Conservation (phyloP, 2,113 vertebrate genomes). For the Penelope pileata region DNA sequence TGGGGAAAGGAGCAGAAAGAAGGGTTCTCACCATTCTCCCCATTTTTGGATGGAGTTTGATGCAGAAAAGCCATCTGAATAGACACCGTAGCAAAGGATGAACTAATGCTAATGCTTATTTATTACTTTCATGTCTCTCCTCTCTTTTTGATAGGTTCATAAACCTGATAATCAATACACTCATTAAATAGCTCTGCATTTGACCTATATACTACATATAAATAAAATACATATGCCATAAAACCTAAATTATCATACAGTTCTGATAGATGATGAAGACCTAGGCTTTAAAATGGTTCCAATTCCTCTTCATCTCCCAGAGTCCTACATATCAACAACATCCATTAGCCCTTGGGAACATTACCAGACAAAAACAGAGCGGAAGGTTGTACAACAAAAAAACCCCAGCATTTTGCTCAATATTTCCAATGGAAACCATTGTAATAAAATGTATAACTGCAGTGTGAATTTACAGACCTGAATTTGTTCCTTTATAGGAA, state of each 20-base stretch:
- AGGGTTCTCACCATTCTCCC: neutral
- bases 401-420: neutral
- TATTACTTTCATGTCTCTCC: neutral
- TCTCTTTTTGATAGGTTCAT: neutral
- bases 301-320: neutral
- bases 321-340: neutral
- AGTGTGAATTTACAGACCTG: slow-evolving; percentile 3
- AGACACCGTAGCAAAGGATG: neutral
- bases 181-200: neutral
- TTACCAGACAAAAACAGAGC: neutral
- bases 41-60: neutral
- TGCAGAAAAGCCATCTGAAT: neutral
- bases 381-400: slow-evolving; percentile 7
- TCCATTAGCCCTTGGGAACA: neutral
- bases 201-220: neutral
- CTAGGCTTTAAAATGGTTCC: neutral
- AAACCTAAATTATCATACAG: neutral
- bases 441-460: neutral
- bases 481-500: slow-evolving; percentile 44
- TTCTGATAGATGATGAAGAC: neutral
- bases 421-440: slow-evolving; percentile 8
- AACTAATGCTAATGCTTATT: neutral
- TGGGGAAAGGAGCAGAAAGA: neutral
- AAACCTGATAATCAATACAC: neutral
- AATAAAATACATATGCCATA: neutral